phyloP scores from a whole-genome alignment of 2,888 invertebrate genomes.

The Amblyjoppa proteus region DNA sequence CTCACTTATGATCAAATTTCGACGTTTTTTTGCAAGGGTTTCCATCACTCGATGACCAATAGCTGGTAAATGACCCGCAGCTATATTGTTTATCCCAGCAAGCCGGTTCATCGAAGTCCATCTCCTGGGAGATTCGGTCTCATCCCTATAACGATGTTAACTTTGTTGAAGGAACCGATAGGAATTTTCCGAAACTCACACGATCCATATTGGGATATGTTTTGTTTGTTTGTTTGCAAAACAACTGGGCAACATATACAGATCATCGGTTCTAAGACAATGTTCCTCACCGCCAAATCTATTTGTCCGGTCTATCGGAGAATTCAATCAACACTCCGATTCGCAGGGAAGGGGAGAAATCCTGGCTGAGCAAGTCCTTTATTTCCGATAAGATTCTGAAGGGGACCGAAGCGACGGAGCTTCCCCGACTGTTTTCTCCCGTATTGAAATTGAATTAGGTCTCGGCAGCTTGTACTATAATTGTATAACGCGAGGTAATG shows the following conservation, averaged over 20 bases:
- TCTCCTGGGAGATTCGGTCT: too few species aligned
- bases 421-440: slow-evolving; percentile 42
- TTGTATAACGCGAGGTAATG: slow-evolving; percentile 30
- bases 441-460: slow-evolving; percentile 59
- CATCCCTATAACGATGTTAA: neutral
- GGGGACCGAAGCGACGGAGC: slow-evolving; percentile 7
- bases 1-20: neutral
- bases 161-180: neutral
- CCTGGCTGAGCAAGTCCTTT: slow-evolving; percentile 12
- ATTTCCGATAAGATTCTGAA: slow-evolving; percentile 44
- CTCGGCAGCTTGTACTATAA: neutral
- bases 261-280: slow-evolving; percentile 16
- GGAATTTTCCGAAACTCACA: neutral
- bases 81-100: neutral
- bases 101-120: neutral
- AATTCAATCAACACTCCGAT: slow-evolving; percentile 46
- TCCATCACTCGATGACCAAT: neutral
- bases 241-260: neutral
- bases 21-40: neutral
- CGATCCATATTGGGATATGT: neutral
- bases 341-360: slow-evolving; percentile 9
- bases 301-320: slow-evolving; percentile 30
- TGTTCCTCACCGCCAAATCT: slow-evolving; percentile 3
- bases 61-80: neutral
- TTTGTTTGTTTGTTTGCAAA: slow-evolving; percentile 1